Percentiles rank a stretch among this genome's conserved stretches.
Evolutionary conservation across 2,113 vertebrate genomes (phyloP).

Genomic region (Manacus vitellinus): DNA sequence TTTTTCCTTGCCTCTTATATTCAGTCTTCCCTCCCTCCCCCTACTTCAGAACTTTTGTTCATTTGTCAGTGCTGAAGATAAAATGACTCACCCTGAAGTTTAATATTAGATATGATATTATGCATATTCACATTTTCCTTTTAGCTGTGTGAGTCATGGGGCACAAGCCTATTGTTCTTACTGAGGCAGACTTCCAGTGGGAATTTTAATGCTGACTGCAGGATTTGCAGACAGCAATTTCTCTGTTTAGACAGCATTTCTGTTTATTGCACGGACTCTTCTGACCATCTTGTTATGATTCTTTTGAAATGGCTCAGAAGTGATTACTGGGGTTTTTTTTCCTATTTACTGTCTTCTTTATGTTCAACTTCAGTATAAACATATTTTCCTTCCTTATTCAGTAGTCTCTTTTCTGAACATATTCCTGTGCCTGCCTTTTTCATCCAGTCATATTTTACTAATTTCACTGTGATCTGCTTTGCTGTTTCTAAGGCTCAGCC

Average conservation of each 20-base stretch:
- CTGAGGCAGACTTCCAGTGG: not conserved
- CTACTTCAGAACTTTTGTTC: not conserved
- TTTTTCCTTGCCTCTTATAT: not conserved
- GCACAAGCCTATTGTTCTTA: not conserved
- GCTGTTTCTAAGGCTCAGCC: not conserved
- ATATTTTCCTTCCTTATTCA: not conserved
- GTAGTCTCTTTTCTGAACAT: not conserved
- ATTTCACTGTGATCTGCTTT: not conserved
- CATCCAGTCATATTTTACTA: not conserved
- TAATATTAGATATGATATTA: not conserved
- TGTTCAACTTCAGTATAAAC: not conserved
- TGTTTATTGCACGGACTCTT: not conserved
- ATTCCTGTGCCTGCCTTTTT: not conserved
- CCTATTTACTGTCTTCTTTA: not conserved
- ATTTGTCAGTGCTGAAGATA: not conserved
- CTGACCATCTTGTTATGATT: not conserved
- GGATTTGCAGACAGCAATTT: not conserved
- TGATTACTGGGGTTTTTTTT: not conserved
- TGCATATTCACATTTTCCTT: not conserved
- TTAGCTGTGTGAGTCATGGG: not conserved
- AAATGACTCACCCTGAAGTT: not conserved
- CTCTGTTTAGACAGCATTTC: not conserved
- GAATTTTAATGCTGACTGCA: not conserved
- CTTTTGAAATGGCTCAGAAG: not conserved
- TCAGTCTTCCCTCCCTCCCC: rapidly evolving